Base-by-base conservation (phyloP, 2,113 vertebrate genomes). In the Centropus bengalensis region DNA sequence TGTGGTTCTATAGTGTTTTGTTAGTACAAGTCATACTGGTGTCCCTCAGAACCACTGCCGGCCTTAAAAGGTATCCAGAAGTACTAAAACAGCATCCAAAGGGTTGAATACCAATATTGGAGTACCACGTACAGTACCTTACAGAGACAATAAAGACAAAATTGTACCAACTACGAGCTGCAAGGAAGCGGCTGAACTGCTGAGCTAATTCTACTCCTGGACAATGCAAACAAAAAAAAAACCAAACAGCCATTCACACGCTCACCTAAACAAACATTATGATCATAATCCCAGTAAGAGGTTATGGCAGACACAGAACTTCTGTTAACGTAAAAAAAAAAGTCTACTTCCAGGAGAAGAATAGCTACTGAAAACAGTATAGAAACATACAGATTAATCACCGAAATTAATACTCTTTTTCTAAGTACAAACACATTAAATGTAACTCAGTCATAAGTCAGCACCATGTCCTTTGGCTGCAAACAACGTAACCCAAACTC, bases 21-120 rank as follows among this genome's bases (percentile, higher is more conserved):
- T 14, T 5, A 60, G 45, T 36, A 16, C 23, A 38, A 59, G 33
- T 0, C 3, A 70, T 14, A 4, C 6, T 13, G 28, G 4, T 7
- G 55, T 47, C 44, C 15, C 51, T 55, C 33, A 5, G 51, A 24
- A 7, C 5, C 19, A 4, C 3, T 12, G 47, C n/a, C 33, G 30
- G 59, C 14, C 26, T 27, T 33, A 36, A 36, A 36, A 36, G 36
- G 36, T 36, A 36, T 36, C 36, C 36, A 36, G 36, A 36, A 36
- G 36, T 36, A 36, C 36, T 36, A 36, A 36, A 36, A 36, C 36
- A 36, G 36, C 36, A 36, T 36, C 36, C 36, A 36, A 36, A 36
- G 7, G 36, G 36, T 9, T 5, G 19, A 73, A 27, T 16, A 19
- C 16, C 26, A 14, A 12, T 17, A 33, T 32, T 13, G 15, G 36